Evolutionary conservation across 1,140 invertebrate species (phyloP).

Genomic region (Atta texana): DNA sequence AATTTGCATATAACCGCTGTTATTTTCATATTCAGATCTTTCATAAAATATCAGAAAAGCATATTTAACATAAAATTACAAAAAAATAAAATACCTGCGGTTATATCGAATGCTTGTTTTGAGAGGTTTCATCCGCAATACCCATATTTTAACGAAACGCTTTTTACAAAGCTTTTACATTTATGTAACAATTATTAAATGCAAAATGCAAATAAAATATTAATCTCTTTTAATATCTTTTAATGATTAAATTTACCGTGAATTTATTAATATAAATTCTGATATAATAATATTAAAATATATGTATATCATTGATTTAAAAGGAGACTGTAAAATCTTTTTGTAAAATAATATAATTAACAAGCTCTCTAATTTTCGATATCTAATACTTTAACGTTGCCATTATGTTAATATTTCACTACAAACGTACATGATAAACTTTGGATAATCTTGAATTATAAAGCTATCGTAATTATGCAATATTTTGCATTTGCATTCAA

Average conservation of each 20-base stretch:
- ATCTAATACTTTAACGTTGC: background rate
- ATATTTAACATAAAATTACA: conserved; percentile 4
- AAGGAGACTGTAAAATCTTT: conserved; percentile 14
- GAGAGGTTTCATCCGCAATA: background rate
- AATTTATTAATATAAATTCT: conserved; percentile 6
- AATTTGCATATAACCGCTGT: background rate
- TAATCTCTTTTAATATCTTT: conserved; percentile 12
- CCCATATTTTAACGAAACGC: background rate
- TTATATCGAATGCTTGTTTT: conserved; percentile 2
- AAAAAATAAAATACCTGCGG: conserved; percentile 3
- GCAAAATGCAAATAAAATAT: conserved; percentile 18
- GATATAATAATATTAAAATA: background rate
- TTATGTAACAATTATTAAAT: conserved; percentile 25
- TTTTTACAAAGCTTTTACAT: conserved; percentile 27
- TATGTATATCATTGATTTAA: background rate
- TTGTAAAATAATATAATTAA: conserved; percentile 2
- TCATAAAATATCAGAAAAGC: conserved; percentile 9
- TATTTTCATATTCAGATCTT: conserved; percentile 31
- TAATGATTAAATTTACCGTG: conserved; percentile 20
- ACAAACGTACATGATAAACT: background rate
- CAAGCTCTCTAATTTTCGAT: background rate
- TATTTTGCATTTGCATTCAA: background rate
- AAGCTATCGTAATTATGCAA: background rate
- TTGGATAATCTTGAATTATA: background rate
- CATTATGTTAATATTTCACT: background rate